Conservation (phyloP, 2,113 vertebrate species). For the Calidris pugnax region DNA sequence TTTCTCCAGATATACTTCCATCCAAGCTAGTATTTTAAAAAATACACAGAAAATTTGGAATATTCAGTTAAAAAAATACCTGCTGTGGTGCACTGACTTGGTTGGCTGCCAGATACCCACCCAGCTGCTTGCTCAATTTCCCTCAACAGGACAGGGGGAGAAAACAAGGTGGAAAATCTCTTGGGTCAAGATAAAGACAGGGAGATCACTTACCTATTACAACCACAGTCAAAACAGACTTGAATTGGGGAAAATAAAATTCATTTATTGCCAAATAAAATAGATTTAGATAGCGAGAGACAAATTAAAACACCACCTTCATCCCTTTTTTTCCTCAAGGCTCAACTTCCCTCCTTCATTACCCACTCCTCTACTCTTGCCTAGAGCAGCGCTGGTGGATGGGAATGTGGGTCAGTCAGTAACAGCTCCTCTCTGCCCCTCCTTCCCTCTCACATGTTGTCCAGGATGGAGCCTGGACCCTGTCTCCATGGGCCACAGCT, state of each 20-base stretch:
- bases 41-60: not conserved
- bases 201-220: not conserved
- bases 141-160: not conserved
- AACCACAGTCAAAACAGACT: not conserved
- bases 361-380: not conserved
- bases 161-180: not conserved
- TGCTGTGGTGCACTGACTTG: not conserved
- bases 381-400: rapidly evolving
- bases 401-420: not conserved
- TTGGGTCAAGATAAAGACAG: not conserved
- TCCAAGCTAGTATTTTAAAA: not conserved
- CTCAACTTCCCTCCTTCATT: not conserved
- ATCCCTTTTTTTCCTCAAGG: not conserved
- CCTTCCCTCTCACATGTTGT: not conserved
- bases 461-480: not conserved
- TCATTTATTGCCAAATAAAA: not conserved
- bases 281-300: not conserved
- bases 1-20: not conserved
- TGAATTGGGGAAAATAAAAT: not conserved
- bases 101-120: not conserved
- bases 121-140: not conserved
- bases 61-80: not conserved
- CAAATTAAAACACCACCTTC: not conserved
- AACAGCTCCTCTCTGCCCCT: not conserved
- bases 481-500: not conserved